phyloP scores from a whole-genome alignment of 2,113 vertebrate species.

The Psittacara wagleri region DNA sequence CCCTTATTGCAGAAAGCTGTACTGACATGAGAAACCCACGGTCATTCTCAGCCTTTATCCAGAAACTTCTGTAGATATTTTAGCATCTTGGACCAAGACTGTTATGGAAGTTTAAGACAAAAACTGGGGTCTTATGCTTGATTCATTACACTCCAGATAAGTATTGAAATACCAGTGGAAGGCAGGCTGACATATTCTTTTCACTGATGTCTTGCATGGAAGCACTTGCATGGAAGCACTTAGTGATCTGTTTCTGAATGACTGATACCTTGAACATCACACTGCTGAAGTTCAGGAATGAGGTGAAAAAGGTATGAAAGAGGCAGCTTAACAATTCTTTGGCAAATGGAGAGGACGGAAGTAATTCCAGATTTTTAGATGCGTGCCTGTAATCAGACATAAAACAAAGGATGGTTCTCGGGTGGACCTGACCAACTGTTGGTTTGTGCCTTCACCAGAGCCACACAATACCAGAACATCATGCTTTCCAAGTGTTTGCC shows the following conservation, averaged over 20 bases:
- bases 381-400: neutral
- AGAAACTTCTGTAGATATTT: neutral
- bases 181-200: neutral
- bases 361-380: neutral
- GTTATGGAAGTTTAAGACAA: neutral
- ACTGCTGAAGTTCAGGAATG: neutral
- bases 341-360: neutral
- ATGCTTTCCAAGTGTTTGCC: fast-evolving
- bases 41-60: neutral
- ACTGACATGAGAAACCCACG: neutral
- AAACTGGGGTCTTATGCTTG: neutral
- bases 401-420: neutral
- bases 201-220: neutral
- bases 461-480: neutral
- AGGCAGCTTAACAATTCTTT: neutral
- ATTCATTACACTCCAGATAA: neutral
- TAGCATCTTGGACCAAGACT: neutral
- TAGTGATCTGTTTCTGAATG: neutral
- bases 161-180: neutral
- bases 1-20: neutral
- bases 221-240: neutral
- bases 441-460: neutral
- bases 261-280: neutral
- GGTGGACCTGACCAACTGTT: neutral
- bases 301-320: neutral